Evolutionary conservation across 2,888 invertebrate species (phyloP).

Genomic region (Aphodius granarius): DNA sequence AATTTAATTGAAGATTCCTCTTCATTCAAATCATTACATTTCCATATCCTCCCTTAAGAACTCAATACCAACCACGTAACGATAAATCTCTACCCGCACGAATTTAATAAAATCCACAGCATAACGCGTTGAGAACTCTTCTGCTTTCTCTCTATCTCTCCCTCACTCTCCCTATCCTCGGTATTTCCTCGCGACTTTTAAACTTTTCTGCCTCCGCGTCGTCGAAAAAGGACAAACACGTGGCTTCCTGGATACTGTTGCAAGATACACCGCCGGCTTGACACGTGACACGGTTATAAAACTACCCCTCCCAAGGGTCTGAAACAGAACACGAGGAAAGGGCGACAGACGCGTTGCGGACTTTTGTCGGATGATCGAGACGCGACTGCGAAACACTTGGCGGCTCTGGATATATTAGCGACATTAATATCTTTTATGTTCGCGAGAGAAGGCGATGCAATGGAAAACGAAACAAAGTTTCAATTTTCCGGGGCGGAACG

Average conservation of each 20-base stretch:
- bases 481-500: not conserved
- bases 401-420: not conserved
- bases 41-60: not conserved
- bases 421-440: constrained; percentile 2
- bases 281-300: not conserved
- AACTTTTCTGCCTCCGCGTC: not conserved
- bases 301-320: not conserved
- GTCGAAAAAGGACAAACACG: not conserved
- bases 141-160: too few species aligned
- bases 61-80: not conserved
- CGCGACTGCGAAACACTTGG: not conserved
- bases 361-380: not conserved
- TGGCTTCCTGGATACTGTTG: not conserved
- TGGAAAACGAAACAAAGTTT: not conserved
- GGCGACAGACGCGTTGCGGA: not conserved
- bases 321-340: not conserved
- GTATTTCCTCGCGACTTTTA: not conserved
- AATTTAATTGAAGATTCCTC: not conserved
- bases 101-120: not conserved
- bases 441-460: not conserved
- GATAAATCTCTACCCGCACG: not conserved
- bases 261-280: not conserved
- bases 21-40: not conserved
- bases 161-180: too few species aligned
- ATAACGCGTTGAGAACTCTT: not conserved